These are phyloP conservation scores for Sinonovacula constricta DNA, from an alignment of 1,140 invertebrate genomes.

Conservation along the genomic window DNA sequence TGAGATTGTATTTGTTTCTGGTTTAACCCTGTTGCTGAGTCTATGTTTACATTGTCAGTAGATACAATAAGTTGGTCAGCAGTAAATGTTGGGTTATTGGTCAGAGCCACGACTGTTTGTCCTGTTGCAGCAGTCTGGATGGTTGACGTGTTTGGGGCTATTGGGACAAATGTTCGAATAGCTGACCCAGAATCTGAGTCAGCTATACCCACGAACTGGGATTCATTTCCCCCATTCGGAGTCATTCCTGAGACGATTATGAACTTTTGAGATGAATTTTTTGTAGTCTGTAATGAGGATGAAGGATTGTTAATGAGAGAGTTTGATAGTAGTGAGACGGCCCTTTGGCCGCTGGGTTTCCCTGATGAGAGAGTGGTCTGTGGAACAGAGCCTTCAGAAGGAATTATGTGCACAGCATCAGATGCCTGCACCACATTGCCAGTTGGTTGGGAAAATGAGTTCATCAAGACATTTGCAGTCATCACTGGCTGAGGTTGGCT, in stretches of 20 bases:
- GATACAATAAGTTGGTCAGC: too few species aligned
- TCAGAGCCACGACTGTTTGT: conserved; percentile 20
- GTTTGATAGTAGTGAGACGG: conserved; percentile 42
- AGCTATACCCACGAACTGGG: too few species aligned
- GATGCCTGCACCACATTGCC: not conserved
- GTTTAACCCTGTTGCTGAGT: too few species aligned
- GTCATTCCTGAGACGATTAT: conserved; percentile 50
- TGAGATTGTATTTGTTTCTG: too few species aligned
- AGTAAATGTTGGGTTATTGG: too few species aligned
- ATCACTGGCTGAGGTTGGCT: not conserved
- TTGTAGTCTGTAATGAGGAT: conserved; percentile 3
- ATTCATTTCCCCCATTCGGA: too few species aligned
- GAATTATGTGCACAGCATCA: not conserved
- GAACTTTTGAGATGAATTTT: conserved; percentile 38
- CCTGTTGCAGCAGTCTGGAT: conserved; percentile 12
- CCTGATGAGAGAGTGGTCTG: conserved; percentile 6
- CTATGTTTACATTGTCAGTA: too few species aligned
- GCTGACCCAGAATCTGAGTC: too few species aligned
- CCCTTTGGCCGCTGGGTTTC: conserved; percentile 10
- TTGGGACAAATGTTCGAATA: too few species aligned
- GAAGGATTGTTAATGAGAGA: conserved; percentile 28
- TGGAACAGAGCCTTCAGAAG: not conserved
- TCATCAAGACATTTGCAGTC: not conserved
- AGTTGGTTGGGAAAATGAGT: not conserved
- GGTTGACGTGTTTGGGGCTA: too few species aligned